Evolutionary conservation across 2,888 invertebrate genomes (phyloP).

Genomic region (Bugulina stolonifera): DNA sequence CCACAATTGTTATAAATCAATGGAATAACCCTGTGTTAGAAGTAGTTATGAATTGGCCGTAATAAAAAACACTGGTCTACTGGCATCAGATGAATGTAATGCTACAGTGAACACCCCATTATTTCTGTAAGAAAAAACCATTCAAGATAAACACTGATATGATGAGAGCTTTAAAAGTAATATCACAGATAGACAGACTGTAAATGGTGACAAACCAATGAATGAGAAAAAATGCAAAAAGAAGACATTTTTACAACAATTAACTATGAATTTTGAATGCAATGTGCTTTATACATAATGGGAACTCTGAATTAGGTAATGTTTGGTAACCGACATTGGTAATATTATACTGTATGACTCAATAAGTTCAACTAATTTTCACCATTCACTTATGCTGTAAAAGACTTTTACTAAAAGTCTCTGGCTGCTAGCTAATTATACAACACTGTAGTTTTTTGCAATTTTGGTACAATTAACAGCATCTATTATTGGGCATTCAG

Average conservation of each 20-base stretch:
- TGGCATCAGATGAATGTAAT: background rate
- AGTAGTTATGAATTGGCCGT: background rate
- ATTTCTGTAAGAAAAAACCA: too few relatives aligned
- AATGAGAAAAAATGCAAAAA: background rate
- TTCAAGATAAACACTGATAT: too few relatives aligned
- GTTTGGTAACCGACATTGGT: too few relatives aligned
- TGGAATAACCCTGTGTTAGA: background rate
- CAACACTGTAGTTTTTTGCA: too few relatives aligned
- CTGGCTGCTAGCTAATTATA: too few relatives aligned
- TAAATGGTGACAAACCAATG: background rate
- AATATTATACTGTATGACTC: too few relatives aligned
- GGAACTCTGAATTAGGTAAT: too few relatives aligned
- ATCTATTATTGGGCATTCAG: background rate
- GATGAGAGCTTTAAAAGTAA: background rate
- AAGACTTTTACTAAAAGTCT: too few relatives aligned
- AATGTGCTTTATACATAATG: too few relatives aligned
- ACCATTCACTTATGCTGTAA: too few relatives aligned
- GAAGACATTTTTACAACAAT: background rate
- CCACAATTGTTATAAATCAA: constrained; percentile 25
- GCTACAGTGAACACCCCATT: constrained; percentile 6
- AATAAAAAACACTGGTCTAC: background rate
- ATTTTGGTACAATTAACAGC: background rate
- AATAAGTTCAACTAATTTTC: too few relatives aligned
- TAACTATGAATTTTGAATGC: too few relatives aligned
- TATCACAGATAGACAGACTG: background rate